Percentiles rank a stretch among this genome's conserved stretches.
Evolutionary conservation across 2,113 vertebrate genomes (phyloP).

Genomic region (Jaculus jaculus): DNA sequence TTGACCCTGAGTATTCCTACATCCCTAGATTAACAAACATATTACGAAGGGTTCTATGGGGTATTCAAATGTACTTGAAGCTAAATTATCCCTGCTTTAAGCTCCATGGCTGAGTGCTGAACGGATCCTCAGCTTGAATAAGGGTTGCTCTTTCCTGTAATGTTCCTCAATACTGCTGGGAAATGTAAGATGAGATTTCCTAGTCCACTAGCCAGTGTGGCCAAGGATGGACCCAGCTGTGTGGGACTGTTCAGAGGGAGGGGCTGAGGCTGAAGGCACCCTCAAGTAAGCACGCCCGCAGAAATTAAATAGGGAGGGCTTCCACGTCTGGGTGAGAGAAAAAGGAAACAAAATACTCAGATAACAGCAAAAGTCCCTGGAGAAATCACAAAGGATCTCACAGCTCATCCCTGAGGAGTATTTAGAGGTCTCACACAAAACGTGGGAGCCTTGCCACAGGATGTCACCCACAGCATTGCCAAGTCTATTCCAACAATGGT

Average conservation of each 20-base stretch:
- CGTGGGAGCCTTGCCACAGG: fast-evolving
- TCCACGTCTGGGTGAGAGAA: neutral
- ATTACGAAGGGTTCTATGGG: neutral
- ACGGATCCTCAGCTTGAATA: neutral
- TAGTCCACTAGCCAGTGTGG: too few relatives aligned
- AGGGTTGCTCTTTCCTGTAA: neutral
- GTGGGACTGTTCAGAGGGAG: neutral
- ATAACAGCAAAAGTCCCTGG: neutral
- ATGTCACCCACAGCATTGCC: too few relatives aligned
- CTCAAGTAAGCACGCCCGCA: neutral
- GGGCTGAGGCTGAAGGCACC: neutral
- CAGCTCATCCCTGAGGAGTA: neutral
- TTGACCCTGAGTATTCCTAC: neutral
- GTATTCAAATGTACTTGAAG: neutral
- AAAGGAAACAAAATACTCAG: neutral
- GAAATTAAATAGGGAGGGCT: neutral
- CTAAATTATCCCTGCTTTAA: neutral
- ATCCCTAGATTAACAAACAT: neutral
- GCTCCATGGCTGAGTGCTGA: neutral
- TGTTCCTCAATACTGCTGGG: neutral
- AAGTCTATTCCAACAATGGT: neutral
- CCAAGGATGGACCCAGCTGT: neutral
- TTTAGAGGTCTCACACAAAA: neutral
- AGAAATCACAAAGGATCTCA: neutral
- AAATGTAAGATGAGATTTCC: neutral